Conservation (phyloP, 2,113 vertebrate genomes). For the Vidua macroura region DNA sequence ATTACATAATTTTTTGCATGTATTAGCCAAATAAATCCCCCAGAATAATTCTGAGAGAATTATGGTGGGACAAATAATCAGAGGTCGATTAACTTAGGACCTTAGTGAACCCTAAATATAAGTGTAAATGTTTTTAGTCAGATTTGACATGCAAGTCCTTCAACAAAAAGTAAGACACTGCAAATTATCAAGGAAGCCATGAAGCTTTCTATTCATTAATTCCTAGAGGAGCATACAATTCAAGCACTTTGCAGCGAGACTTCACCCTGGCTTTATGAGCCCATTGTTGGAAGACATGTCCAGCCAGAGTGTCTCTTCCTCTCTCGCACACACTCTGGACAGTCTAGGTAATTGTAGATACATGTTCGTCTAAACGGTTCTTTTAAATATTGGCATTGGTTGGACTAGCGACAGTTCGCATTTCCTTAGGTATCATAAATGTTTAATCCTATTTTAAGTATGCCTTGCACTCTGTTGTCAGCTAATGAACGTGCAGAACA, state of each 20-base stretch:
- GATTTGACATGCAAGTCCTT: neutral
- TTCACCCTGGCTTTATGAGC: neutral
- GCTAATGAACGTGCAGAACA: neutral
- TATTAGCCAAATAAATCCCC: neutral
- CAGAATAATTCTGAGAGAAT: neutral
- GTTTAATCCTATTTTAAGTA: neutral
- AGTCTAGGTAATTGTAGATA: neutral
- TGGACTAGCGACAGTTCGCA: neutral
- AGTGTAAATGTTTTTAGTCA: neutral
- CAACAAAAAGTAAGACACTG: neutral
- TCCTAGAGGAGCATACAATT: neutral
- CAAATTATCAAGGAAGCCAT: neutral
- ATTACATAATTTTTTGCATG: neutral
- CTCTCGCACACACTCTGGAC: neutral
- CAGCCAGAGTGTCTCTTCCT: neutral
- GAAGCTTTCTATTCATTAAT: neutral
- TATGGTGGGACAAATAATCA: neutral
- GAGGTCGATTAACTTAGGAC: neutral
- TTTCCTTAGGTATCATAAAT: neutral
- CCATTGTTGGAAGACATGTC: neutral
- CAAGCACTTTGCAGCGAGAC: neutral
- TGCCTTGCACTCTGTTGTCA: neutral
- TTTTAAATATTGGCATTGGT: neutral
- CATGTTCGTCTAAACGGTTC: fast-evolving
- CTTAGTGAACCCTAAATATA: neutral